Percentiles rank a stretch among this genome's conserved stretches.
Conservation (phyloP, 2,888 invertebrate species). For the Parapristionchus giblindavisi region DNA sequence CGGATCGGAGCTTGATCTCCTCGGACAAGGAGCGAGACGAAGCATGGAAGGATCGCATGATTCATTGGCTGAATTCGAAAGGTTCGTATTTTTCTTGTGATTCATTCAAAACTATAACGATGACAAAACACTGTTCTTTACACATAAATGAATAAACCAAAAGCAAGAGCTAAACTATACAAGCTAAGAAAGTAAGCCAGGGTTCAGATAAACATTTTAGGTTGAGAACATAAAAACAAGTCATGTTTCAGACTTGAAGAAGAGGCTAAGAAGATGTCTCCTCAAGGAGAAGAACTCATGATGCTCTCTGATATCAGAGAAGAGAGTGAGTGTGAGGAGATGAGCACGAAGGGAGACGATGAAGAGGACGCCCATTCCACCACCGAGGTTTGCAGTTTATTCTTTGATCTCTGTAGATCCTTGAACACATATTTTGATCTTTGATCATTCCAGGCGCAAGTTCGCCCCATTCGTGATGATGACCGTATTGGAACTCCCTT, state of each 20-base stretch:
- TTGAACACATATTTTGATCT: too few species aligned
- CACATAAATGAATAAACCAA: neutral
- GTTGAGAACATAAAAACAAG: too few species aligned
- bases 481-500: constrained; percentile 36
- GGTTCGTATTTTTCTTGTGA: constrained; percentile 45
- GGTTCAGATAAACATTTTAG: too few species aligned
- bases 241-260: constrained; percentile 33
- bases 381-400: neutral
- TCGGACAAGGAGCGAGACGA: constrained; percentile 27
- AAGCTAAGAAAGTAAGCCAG: too few species aligned
- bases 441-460: constrained; percentile 19
- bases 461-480: constrained; percentile 36
- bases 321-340: constrained; percentile 68
- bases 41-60: constrained; percentile 61
- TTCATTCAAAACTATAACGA: too few species aligned
- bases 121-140: too few species aligned
- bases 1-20: constrained; percentile 58
- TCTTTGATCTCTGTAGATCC: neutral
- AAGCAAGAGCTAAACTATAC: neutral
- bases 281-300: constrained; percentile 64
- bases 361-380: constrained; percentile 56
- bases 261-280: constrained; percentile 40
- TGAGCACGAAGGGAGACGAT: constrained; percentile 67
- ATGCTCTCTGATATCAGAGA: constrained; percentile 68
- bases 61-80: constrained; percentile 67